Conservation (phyloP, 1,140 invertebrate genomes). For the Cherax quadricarinatus region DNA sequence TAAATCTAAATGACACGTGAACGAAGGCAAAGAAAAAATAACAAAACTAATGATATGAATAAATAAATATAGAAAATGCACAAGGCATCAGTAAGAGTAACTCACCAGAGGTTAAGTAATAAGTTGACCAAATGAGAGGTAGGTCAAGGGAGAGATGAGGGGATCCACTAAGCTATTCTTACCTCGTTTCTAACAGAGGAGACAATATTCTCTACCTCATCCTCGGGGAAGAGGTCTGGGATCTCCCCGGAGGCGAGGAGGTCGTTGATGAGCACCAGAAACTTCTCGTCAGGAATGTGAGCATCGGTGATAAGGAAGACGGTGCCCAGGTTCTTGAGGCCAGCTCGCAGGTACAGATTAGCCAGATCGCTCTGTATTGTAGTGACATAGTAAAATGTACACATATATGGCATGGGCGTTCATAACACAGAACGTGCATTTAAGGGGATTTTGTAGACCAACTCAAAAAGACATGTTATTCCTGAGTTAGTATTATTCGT, state of each 20-base stretch:
- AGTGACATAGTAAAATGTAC: not conserved
- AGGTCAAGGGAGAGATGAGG: not conserved
- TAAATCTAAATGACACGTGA: conserved; percentile 9
- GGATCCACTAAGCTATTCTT: not conserved
- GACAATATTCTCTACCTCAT: conserved; percentile 97
- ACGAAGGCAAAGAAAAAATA: not conserved
- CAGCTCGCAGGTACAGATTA: conserved; percentile 91
- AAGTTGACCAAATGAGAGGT: too few species aligned
- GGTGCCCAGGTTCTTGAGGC: conserved; percentile 94
- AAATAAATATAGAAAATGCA: not conserved
- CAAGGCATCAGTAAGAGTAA: not conserved
- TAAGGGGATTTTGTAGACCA: not conserved
- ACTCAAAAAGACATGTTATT: not conserved
- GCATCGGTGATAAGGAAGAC: conserved; percentile 98
- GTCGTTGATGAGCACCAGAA: conserved; percentile 96
- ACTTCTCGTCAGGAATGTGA: conserved; percentile 95
- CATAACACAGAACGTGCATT: too few species aligned
- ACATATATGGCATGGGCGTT: not conserved
- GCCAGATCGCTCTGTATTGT: conserved; percentile 85
- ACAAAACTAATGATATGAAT: not conserved
- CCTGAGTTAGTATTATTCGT: not conserved
- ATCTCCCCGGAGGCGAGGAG: conserved; percentile 96
- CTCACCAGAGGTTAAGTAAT: not conserved
- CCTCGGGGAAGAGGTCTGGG: conserved; percentile 95
- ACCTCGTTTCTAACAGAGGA: conserved; percentile 92